A percentile compares a stretch with the other conserved stretches of the same genome.
Evolutionary conservation across 2,888 invertebrate genomes (phyloP).

Genomic region (Dynastes tityus): DNA sequence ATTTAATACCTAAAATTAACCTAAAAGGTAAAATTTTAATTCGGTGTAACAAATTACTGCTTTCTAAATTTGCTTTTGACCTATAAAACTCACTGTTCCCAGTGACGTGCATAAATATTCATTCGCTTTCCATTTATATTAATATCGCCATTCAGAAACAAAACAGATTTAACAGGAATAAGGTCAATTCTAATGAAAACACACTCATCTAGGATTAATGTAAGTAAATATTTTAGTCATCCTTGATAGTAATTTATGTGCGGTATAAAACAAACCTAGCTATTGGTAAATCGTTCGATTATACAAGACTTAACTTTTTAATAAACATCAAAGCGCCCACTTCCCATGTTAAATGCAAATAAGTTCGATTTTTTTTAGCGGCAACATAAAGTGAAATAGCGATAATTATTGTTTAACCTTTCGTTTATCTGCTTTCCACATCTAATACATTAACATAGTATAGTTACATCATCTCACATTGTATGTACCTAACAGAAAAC

Average conservation of each 20-base stretch:
- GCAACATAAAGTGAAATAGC: slow-evolving; percentile 23
- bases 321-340: slow-evolving; percentile 34
- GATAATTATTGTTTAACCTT: slow-evolving; percentile 30
- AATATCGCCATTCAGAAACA: no score
- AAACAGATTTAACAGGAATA: no score
- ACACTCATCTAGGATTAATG: no score
- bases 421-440: slow-evolving; percentile 37
- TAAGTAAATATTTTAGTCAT: no score
- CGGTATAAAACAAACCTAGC: neutral
- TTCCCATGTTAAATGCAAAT: slow-evolving; percentile 31
- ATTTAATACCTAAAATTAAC: neutral
- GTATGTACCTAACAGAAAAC: no score
- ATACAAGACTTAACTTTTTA: slow-evolving; percentile 24
- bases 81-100: no score
- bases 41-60: no score
- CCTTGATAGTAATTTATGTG: no score
- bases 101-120: no score
- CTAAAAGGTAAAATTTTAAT: neutral
- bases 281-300: slow-evolving; percentile 33
- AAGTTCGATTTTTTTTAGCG: slow-evolving; percentile 10
- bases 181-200: no score
- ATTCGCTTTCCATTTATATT: no score
- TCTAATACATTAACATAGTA: slow-evolving; percentile 25
- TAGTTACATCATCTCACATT: slow-evolving; percentile 30
- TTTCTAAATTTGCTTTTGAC: no score